Conservation (phyloP, 2,113 vertebrate species). For the Tauraco erythrolophus region DNA sequence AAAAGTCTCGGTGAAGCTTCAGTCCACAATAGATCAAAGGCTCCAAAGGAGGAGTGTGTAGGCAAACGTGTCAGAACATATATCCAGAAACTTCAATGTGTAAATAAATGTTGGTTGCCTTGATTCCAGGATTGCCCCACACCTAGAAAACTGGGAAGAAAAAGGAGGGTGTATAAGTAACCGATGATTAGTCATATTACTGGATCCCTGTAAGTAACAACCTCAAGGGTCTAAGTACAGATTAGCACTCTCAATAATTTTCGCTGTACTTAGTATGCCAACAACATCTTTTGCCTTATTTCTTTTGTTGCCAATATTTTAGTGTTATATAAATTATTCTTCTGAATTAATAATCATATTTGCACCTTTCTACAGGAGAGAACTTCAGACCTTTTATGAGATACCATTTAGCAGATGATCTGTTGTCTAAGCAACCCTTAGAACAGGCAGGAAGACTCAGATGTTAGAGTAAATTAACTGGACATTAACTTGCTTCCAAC, state of each 20-base stretch:
- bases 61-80: neutral
- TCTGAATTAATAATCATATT: neutral
- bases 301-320: neutral
- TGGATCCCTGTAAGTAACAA: neutral
- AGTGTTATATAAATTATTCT: neutral
- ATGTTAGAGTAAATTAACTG: neutral
- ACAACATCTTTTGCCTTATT: neutral
- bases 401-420: neutral
- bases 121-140: neutral
- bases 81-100: fast-evolving
- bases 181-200: neutral
- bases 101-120: neutral
- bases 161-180: neutral
- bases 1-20: neutral
- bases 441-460: neutral
- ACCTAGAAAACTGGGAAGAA: neutral
- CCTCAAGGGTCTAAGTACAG: neutral
- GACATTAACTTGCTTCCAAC: neutral
- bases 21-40: neutral
- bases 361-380: neutral
- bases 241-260: neutral
- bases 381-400: neutral
- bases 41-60: neutral
- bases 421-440: conserved; percentile 9
- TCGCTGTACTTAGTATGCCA: neutral